These are phyloP conservation scores for Ceratina japonica DNA, from an alignment of 1,140 invertebrate genomes.

Conservation along the genomic window DNA sequence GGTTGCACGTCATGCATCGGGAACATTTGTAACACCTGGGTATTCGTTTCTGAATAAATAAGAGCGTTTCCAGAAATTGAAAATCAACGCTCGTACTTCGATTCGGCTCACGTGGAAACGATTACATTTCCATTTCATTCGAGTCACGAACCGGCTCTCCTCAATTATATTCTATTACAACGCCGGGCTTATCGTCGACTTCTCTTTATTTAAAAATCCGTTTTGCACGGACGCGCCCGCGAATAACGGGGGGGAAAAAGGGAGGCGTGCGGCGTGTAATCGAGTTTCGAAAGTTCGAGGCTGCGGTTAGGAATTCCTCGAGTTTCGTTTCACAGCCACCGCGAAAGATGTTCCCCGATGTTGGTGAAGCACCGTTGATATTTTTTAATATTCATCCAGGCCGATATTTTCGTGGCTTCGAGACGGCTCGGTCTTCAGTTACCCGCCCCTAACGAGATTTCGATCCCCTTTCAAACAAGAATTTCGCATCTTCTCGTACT, in stretches of 20 bases:
- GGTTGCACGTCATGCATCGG: too few relatives aligned
- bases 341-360: too few relatives aligned
- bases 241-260: not conserved
- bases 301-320: not conserved
- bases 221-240: not conserved
- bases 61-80: not conserved
- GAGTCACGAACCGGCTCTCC: not conserved
- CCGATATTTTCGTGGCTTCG: not conserved
- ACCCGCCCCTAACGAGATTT: constrained; percentile 1
- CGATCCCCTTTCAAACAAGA: not conserved
- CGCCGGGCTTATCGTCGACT: not conserved
- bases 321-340: not conserved
- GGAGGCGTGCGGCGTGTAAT: not conserved
- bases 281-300: constrained; percentile 8
- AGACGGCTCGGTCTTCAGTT: not conserved
- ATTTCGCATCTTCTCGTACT: not conserved
- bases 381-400: not conserved
- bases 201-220: constrained; percentile 4
- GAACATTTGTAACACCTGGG: too few relatives aligned
- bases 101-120: not conserved
- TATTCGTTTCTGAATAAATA: too few relatives aligned
- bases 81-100: not conserved
- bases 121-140: not conserved
- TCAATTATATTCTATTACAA: constrained; percentile 2
- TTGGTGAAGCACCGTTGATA: not conserved